Evolutionary conservation across 2,797 vertebrate genomes (phyloP), one percentile per base, ranked within the genome.

Genomic region (Dicrostonyx torquatus): DNA sequence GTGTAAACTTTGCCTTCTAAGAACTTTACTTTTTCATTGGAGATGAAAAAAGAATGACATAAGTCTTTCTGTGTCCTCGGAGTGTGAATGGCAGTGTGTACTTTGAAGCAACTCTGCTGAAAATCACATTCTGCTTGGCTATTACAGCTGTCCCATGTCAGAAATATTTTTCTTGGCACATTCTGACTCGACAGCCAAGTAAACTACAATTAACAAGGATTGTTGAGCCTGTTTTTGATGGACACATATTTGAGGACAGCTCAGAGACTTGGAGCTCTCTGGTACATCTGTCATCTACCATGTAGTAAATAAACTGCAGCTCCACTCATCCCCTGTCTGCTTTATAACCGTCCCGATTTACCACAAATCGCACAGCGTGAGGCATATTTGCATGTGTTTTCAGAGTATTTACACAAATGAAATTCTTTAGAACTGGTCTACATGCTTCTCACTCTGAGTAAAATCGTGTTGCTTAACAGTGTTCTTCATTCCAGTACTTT

Each of bases 261-360:
- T 75, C 82, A 18, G 73, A 60, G 20, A 93, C 22, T 10, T 66
- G 40, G 37, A 37, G 34, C 26, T 26, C 24, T 55, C 26, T 10
- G 48, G 29, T 29, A 75, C 12, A 76, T 58, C 48, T 29, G 64
- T 50, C 83, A n/a, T 85, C 45, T 29, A 29, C 20, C 3, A 34
- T 11, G 40, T 72, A 40, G 58, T 70, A 26, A 58, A 48, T 72
- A 83, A 94, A 96, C 0, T 66, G 83, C 86, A 68, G 24, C 1
- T 18, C 43, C 12, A 55, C n/a, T 77, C 24, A 48, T 78, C 95
- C 18, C 18, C 45, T 64, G 0, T 76, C 79, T 82, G 48, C 20
- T 94, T 64, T 90, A 60, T 90, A 87, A 73, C 64, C 87, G 26
- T 76, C 48, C 20, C 43, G 34, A 96, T 80, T 93, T n/a, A 50